A percentile compares a stretch with the other conserved stretches of the same genome.
Evolutionary conservation across 2,797 vertebrate genomes (phyloP).

Genomic region (Potorous gilbertii): DNA sequence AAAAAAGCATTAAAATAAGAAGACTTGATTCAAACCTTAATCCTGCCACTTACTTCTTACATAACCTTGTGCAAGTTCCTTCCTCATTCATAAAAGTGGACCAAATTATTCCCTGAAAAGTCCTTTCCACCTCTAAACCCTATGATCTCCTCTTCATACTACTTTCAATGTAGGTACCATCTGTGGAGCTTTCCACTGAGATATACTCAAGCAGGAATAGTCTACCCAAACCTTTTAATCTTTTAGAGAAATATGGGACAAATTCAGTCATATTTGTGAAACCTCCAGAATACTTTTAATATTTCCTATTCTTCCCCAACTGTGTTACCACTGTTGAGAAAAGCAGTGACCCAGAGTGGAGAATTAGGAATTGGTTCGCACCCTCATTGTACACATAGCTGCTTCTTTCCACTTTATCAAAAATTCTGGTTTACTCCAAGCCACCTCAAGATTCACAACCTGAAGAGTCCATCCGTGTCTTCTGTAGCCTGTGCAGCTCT

Average conservation of each 20-base stretch:
- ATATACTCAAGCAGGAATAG: background rate
- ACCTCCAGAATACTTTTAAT: background rate
- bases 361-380: background rate
- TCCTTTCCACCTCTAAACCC: background rate
- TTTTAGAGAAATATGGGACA: background rate
- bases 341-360: background rate
- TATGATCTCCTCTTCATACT: background rate
- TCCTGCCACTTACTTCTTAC: background rate
- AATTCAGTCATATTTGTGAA: background rate
- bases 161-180: background rate
- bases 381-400: background rate
- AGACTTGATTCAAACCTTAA: background rate
- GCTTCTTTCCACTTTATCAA: background rate
- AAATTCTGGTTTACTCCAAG: background rate
- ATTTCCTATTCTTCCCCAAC: background rate
- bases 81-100: background rate
- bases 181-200: background rate
- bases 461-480: background rate
- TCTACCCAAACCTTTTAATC: background rate
- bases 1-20: background rate
- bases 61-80: background rate
- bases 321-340: background rate
- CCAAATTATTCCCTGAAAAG: background rate
- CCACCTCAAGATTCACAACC: background rate
- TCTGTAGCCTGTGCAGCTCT: background rate